Evolutionary conservation across 1,140 invertebrate genomes (phyloP).

Genomic region (Lineus longissimus): DNA sequence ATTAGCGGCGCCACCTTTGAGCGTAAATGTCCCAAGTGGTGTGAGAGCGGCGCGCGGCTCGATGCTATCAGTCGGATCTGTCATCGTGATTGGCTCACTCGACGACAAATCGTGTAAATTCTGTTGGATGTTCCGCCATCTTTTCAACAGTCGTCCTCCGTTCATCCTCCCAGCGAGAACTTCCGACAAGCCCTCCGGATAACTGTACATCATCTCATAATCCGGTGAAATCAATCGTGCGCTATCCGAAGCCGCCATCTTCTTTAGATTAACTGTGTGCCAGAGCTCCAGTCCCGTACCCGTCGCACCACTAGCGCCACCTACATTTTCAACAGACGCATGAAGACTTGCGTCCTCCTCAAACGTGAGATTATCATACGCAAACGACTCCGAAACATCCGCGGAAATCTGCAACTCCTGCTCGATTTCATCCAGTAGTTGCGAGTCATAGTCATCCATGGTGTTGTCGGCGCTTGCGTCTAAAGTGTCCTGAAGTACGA

Average conservation of each 20-base stretch:
- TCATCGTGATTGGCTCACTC: not conserved
- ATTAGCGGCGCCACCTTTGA: not conserved
- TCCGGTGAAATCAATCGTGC: not conserved
- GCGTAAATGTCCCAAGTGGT: not conserved
- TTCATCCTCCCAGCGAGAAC: not conserved
- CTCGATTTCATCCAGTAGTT: not conserved
- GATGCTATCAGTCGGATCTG: not conserved
- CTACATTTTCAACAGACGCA: too few relatives aligned
- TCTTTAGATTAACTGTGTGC: not conserved
- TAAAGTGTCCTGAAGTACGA: not conserved
- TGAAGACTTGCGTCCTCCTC: too few relatives aligned
- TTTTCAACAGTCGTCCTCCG: not conserved
- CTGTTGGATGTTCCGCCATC: not conserved
- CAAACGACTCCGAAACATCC: not conserved
- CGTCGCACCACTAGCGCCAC: too few relatives aligned
- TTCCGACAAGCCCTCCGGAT: not conserved
- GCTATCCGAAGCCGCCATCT: not conserved
- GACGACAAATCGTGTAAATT: not conserved
- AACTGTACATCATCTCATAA: slow-evolving; percentile 4
- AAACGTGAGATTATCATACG: not conserved
- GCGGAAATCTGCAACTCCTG: not conserved
- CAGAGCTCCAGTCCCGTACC: not conserved
- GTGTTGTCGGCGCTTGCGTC: not conserved
- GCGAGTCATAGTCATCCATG: not conserved
- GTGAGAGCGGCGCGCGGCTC: not conserved